Evolutionary conservation across 2,113 vertebrate species (phyloP), one percentile per base, ranked within the genome.

Genomic region (Serinus canaria): DNA sequence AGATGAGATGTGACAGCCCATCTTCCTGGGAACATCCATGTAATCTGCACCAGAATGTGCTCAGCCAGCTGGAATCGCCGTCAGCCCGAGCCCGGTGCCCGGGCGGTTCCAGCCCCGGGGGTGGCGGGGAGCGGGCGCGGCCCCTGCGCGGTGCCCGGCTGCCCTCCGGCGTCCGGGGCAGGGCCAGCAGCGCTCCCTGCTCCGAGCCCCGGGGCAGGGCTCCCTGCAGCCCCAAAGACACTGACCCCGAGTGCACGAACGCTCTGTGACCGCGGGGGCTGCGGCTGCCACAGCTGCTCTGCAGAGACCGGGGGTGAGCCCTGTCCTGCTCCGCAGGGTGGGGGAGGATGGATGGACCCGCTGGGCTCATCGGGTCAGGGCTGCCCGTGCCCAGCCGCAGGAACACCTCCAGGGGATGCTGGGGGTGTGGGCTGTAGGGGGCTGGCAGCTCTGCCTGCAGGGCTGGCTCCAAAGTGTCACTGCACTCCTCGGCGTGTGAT

Each of bases 1-100:
- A 89, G 88, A 95, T 93, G 11, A 25, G 90, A 92, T 66, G 33
- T 91, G 92, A 95, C 93, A 90, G 62, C 88, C 83, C 68, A 2
- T 90, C 83, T 90, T 92, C 73, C 93, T 21, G 92, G 85, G 94
- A 86, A 92, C 87, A 50, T 76, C 85, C 30, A 5, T 66, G 86
- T 70, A 52, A 87, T 72, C 85, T 37, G 95, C 83, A 62, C 52
- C n/a, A 41, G 69, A 89, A 63, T 43, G 58, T 21, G 88, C 53
- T n/a, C 93, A 84, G 84, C 85, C 87, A 66, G 91, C 87, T 17
- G 91, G 92, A 96, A 94, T 39, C 20, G 28, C 79, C 60, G 19
- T 10, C 41, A 7, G 70, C 46, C 53, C 4, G 46, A 6, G 15
- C 68, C 4, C 5, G 25, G 47, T 21, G 67, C 70, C 56, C 16